Evolutionary conservation across 2,797 vertebrate genomes (phyloP), one percentile per base, ranked within the genome.

Genomic region (Hipposideros larvatus): DNA sequence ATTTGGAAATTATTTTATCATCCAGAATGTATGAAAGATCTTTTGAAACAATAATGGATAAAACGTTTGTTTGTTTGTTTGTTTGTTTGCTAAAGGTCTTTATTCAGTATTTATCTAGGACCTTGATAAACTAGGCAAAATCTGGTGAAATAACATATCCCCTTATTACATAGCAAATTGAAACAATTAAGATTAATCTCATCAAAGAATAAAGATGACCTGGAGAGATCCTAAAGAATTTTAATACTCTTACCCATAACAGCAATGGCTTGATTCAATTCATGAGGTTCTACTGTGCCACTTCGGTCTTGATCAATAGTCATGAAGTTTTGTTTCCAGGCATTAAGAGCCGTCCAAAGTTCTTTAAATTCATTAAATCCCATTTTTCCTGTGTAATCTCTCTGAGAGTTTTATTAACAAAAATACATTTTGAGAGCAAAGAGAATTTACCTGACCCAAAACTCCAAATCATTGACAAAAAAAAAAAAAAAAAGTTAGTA

Each of bases 301-400:
- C 99, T 99, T 95, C 96, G 92, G 97, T 99, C 99, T 96, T 98
- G 99, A 97, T 99, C 99, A 37, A 99, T 98, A 98, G 99, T 99
- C 98, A 99, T 97, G 97, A 99, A 99, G 98, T 99, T 99, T 98
- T 99, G 99, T 98, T 99, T 99, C 99, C 99, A 99, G 95, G 99
- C 99, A 90, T 95, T 99, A 66, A 99, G 98, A 53, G 98, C 99
- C 1, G 95, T 79, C 96, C 99, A 99, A 59, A 99, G 99, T 73
- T 99, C 99, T 98, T 99, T 99, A 97, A 99, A 99, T 98, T 99
- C 99, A 77, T 79, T 99, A 98, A 99, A 99, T 13, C 99, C 99
- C 99, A 99, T 99, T 98, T 99, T 99, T 34, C 99, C 99, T 0
- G 99, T 99, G 73, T 97, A 97, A 97, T 99, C 99, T 93, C 98